These are phyloP conservation scores for Uromys caudimaculatus DNA, from an alignment of 2,797 vertebrate genomes.

Conservation along the genomic window DNA sequence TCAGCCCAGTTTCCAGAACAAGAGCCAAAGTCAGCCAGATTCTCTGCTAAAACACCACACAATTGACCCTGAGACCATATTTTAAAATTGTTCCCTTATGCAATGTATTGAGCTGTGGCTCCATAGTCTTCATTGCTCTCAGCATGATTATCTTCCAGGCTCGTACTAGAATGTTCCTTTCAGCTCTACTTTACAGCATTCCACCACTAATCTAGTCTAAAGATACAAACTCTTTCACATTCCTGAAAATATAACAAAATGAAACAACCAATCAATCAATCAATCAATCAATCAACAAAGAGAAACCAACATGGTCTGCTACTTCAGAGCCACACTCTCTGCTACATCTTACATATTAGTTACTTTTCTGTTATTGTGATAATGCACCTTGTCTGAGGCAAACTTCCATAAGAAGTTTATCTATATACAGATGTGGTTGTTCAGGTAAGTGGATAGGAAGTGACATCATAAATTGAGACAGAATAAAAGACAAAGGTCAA, in stretches of 20 bases:
- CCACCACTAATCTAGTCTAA: background rate
- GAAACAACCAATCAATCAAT: background rate
- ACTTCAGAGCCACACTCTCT: background rate
- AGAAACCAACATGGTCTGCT: fast-evolving
- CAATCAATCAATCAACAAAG: background rate
- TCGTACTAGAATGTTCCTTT: background rate
- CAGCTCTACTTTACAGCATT: background rate
- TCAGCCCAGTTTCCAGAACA: background rate
- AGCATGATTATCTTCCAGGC: background rate
- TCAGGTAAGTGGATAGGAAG: background rate
- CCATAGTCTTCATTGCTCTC: background rate
- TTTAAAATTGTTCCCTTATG: background rate
- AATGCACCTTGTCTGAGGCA: background rate
- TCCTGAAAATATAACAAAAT: background rate
- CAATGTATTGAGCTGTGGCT: background rate
- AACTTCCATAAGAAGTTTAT: background rate
- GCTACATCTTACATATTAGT: background rate
- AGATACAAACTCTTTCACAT: background rate
- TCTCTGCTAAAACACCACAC: background rate
- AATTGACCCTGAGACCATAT: background rate
- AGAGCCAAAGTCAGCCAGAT: background rate
- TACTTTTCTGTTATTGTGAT: background rate
- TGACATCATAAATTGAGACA: background rate
- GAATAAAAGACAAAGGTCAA: background rate
- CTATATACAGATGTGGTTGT: background rate